Conservation (phyloP, 2,888 invertebrate genomes). For the Trisateles emortualis region DNA sequence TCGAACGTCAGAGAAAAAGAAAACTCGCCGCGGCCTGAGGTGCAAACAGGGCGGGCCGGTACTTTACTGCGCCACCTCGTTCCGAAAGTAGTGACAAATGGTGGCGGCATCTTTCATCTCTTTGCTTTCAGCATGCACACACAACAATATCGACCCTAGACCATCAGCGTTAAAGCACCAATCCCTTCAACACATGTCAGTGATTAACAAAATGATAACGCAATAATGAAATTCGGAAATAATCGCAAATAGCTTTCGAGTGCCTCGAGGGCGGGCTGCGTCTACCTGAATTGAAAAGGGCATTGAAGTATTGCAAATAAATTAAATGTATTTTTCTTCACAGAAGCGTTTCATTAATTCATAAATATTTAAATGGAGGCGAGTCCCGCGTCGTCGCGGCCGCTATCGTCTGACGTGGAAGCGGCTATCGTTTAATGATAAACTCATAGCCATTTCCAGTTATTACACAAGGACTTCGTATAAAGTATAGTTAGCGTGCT, state of each 20-base stretch:
- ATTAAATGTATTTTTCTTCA: constrained; percentile 50
- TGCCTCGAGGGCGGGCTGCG: constrained; percentile 60
- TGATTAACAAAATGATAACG: constrained; percentile 78
- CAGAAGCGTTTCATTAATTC: constrained; percentile 42
- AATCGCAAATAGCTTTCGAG: constrained; percentile 81
- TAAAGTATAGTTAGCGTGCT: constrained; percentile 54
- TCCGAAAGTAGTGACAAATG: constrained; percentile 84
- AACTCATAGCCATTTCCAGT: constrained; percentile 58
- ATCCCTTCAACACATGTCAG: constrained; percentile 33
- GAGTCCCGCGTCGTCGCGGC: constrained; percentile 19
- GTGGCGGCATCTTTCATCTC: constrained; percentile 84
- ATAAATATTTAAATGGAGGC: constrained; percentile 41
- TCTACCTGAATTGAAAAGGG: constrained; percentile 71
- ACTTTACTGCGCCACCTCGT: constrained; percentile 79
- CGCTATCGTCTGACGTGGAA: constrained; percentile 25
- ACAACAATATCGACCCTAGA: constrained; percentile 57
- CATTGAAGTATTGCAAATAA: constrained; percentile 62
- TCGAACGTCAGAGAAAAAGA: constrained; percentile 63
- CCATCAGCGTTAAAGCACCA: constrained; percentile 39
- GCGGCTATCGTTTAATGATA: constrained; percentile 50
- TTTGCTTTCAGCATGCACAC: constrained; percentile 46
- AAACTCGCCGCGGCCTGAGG: constrained; percentile 62
- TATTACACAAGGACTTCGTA: constrained; percentile 49
- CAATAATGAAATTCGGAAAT: constrained; percentile 83
- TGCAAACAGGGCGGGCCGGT: constrained; percentile 81